Percentiles rank a stretch among this genome's conserved stretches.
Evolutionary conservation across 2,888 invertebrate species (phyloP).

Genomic region (Drosophila peninsularis): DNA sequence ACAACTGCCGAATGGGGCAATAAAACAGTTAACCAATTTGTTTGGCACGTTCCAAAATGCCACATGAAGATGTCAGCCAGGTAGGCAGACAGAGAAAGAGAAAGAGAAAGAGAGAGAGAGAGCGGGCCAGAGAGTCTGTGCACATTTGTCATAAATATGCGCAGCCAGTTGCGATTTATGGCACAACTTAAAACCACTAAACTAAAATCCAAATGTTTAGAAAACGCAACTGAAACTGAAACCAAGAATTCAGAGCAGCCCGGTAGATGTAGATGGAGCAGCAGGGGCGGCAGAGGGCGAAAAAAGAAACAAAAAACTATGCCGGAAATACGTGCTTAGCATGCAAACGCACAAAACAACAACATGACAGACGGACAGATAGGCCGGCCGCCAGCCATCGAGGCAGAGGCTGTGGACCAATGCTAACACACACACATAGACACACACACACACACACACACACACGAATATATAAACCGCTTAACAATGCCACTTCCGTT

Average conservation of each 20-base stretch:
- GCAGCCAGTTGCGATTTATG: conserved; percentile 50
- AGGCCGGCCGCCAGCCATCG: conserved; percentile 13
- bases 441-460: conserved; percentile 30
- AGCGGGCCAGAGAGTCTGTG: conserved; percentile 6
- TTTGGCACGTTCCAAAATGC: conserved; percentile 31
- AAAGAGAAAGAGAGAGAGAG: background rate
- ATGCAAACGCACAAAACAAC: conserved; percentile 60
- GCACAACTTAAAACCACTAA: conserved; percentile 59
- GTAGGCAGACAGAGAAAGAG: background rate
- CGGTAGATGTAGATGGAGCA: background rate
- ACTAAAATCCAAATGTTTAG: conserved; percentile 55
- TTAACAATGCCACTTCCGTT: conserved; percentile 81
- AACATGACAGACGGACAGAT: conserved; percentile 25
- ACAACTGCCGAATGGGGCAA: conserved; percentile 29
- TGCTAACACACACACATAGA: conserved; percentile 13
- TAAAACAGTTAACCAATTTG: conserved; percentile 51
- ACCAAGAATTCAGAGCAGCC: conserved; percentile 1
- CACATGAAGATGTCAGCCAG: conserved; percentile 35
- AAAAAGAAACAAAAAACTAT: conserved; percentile 67
- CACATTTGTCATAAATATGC: conserved; percentile 52
- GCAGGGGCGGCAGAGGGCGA: background rate
- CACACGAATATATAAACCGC: conserved; percentile 66
- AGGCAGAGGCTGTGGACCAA: conserved; percentile 45
- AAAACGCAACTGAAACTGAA: conserved; percentile 50
- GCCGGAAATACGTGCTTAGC: conserved; percentile 78